Evolutionary conservation across 2,888 invertebrate species (phyloP).

Genomic region (Phortica okadai): DNA sequence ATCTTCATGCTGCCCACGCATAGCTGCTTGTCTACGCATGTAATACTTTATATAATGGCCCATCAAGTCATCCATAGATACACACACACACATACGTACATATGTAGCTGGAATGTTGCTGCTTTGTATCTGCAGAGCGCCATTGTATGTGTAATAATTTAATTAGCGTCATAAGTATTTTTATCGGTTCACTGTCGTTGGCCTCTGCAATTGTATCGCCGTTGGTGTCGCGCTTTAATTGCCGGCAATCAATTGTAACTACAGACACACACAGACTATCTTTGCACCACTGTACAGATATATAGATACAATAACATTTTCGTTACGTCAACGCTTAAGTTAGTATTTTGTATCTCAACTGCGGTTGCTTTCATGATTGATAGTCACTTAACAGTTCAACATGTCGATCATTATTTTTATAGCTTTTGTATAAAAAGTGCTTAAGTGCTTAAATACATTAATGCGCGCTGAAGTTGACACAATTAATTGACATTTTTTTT

Average conservation of each 20-base stretch:
- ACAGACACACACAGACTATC: background rate
- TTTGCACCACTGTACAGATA: background rate
- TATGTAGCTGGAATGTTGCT: background rate
- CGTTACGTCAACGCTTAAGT: background rate
- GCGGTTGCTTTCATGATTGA: background rate
- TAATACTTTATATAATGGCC: background rate
- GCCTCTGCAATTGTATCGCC: background rate
- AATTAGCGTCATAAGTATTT: conserved; percentile 15
- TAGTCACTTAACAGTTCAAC: background rate
- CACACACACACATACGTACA: no score
- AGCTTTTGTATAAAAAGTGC: background rate
- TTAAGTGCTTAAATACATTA: background rate
- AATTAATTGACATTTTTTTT: background rate
- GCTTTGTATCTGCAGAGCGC: background rate
- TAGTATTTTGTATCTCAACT: background rate
- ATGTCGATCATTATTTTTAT: background rate
- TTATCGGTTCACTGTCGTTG: conserved; percentile 6
- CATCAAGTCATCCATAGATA: no score
- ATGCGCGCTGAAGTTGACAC: background rate
- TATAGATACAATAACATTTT: background rate
- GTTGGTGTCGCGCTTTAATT: background rate
- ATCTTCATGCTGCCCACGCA: background rate
- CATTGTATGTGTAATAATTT: conserved; percentile 10
- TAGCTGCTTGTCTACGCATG: background rate
- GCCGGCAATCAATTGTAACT: background rate